Evolutionary conservation across 2,113 vertebrate species (phyloP), one percentile per base, ranked within the genome.

Genomic region (Nanorana parkeri): DNA sequence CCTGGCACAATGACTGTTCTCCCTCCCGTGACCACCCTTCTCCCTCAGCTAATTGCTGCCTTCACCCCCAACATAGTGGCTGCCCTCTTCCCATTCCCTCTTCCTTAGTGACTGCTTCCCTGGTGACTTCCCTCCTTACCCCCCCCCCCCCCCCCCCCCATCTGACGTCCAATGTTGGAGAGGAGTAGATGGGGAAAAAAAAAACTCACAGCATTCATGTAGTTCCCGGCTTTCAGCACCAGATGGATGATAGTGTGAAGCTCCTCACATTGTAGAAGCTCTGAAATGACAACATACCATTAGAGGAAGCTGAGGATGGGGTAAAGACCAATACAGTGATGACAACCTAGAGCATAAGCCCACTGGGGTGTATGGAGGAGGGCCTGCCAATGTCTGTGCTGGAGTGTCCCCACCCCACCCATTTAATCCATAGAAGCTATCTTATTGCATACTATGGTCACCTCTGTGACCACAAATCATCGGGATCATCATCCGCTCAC

Each of bases 191-290:
- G n/a, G n/a, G n/a, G n/a, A n/a, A n/a, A n/a, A n/a, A n/a, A n/a
- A 17, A 10, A n/a, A 88, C 93, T 92, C 68, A 95, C 95, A 20
- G 91, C 89, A 26, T 96, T 95, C 92, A 95, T 93, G 87, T 93
- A 92, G 84, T 95, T 96, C 10, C 95, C 94, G 0, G 91, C 90
- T 84, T 94, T 93, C 78, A 95, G 88, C 15, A 96, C 92, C 78
- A 95, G 86, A 0, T 88, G 92, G 47, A 95, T 92, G 60, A 96
- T 84, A 17, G 90, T 85, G 78, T 95, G 95, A 21, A 96, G 90
- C 78, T 93, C 83, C 29, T 90, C 89, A 17, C 92, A 95, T 29
- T 88, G 84, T 90, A 95, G 64, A 36, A 95, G 82, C 87, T 95
- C 95, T 96, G 68, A 15, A 84, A 83, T 41, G 67, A 65, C 0